Evolutionary conservation across 2,888 invertebrate genomes (phyloP), one percentile per base, ranked within the genome.

Genomic region (Macrosiphum euphorbiae): DNA sequence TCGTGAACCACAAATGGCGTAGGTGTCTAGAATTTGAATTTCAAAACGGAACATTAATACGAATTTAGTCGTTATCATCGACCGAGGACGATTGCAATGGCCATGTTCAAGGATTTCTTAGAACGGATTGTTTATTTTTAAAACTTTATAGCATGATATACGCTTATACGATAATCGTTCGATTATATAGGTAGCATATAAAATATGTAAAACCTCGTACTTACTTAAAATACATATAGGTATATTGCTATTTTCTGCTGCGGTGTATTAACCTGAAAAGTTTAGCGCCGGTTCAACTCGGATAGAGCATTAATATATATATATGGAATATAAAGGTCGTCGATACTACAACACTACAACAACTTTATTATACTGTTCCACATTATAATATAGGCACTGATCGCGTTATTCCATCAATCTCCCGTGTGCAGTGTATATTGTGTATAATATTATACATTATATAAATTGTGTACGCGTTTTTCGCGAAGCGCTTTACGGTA

Each of bases 331-430:
- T 44, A 86, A 47, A 86, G 86, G 86, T 86, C 86, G 86, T 47
- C 26, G 86, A 47, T 86, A 86, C 47, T 35, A 78, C 67, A 67
- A 47, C 85, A 86, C 44, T 67, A 67, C 78, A 35, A 78, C 78
- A 78, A 78, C 78, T 78, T 78, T 78, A 78, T 86, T 86, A 86
- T 13, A 24, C 78, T 26, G 52, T 52, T 44, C 35, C 35, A 58
- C 58, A 52, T n/a, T n/a, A 78, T 78, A 78, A 52, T n/a, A 35
- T 47, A 52, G 24, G n/a, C n/a, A 67, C 90, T 58, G 28, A 58
- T 88, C 41, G 50, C 11, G 35, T 50, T 78, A 78, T 90, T 52
- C 50, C 90, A 90, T 90, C 67, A 90, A 90, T 78, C 50, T 90
- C 67, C 35, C 24, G 20, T 20, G n/a, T 44, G 89, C n/a, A 44